A percentile compares a stretch with the other conserved stretches of the same genome.
Conservation (phyloP, 2,113 vertebrate genomes). For the Thunnus thynnus region DNA sequence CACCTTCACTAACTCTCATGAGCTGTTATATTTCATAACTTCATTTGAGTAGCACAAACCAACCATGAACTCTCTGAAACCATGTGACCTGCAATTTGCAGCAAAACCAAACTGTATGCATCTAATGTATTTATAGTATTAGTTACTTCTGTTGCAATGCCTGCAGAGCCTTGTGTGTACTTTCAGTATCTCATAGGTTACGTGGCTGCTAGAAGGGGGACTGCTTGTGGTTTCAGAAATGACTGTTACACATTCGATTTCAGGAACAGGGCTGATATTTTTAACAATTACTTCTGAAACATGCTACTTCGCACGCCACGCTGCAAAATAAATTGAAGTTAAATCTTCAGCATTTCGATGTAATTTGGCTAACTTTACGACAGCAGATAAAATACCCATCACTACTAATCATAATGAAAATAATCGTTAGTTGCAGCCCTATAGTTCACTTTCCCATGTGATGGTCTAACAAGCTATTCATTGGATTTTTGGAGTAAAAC, state of each 20-base stretch:
- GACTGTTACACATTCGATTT: background rate
- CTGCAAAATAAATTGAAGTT: background rate
- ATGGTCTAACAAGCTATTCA: background rate
- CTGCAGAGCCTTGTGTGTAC: background rate
- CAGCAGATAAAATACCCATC: too few relatives aligned
- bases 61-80: background rate
- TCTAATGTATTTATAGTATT: background rate
- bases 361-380: too few relatives aligned
- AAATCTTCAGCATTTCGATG: too few relatives aligned
- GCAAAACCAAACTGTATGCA: background rate
- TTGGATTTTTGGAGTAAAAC: background rate
- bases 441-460: background rate
- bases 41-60: background rate
- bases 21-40: conserved; percentile 6
- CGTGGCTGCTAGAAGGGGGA: background rate
- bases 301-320: background rate
- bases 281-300: background rate
- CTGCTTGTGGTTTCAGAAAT: conserved; percentile 34
- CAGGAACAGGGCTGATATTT: background rate
- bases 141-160: background rate
- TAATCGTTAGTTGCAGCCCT: background rate
- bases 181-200: conserved; percentile 7
- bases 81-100: background rate
- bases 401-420: too few relatives aligned
- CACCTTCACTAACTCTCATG: background rate